Percentiles rank a stretch among this genome's conserved stretches.
Evolutionary conservation across 2,888 invertebrate species (phyloP).

Genomic region (Dryomyza anilis): DNA sequence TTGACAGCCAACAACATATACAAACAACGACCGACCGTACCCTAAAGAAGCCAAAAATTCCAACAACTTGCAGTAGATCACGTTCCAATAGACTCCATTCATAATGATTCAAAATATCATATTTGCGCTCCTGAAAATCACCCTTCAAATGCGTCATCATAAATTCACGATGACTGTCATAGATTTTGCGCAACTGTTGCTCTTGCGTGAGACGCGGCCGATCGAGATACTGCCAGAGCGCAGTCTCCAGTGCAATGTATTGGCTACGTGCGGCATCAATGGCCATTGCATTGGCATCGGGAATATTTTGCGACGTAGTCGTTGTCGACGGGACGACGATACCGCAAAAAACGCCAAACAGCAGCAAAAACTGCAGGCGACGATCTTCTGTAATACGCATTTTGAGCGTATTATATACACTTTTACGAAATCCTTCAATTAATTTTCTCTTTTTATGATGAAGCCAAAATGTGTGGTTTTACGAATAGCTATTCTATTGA

Average conservation of each 20-base stretch:
- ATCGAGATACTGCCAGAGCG: constrained; percentile 53
- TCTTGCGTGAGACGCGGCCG: constrained; percentile 44
- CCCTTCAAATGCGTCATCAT: constrained; percentile 41
- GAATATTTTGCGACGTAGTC: neutral
- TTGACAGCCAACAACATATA: no score
- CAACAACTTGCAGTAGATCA: constrained; percentile 69
- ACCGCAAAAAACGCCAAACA: neutral
- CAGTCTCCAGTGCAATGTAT: constrained; percentile 66
- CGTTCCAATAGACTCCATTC: constrained; percentile 69
- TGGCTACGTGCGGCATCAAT: constrained; percentile 69
- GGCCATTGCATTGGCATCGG: constrained; percentile 33
- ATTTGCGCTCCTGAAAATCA: constrained; percentile 44
- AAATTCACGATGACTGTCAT: constrained; percentile 53
- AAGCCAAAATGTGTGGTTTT: no score
- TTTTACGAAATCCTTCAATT: no score
- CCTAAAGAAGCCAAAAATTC: constrained; percentile 71
- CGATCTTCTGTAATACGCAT: no score
- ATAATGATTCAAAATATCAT: constrained; percentile 63
- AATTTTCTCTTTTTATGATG: no score
- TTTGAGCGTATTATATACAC: no score
- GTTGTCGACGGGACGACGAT: neutral
- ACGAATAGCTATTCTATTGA: no score
- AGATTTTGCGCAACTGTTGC: constrained; percentile 53
- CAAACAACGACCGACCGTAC: no score
- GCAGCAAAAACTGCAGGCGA: neutral